Evolutionary conservation across 1,140 invertebrate species (phyloP), one percentile per base, ranked within the genome.

Genomic region (Belonocnema kinseyi): DNA sequence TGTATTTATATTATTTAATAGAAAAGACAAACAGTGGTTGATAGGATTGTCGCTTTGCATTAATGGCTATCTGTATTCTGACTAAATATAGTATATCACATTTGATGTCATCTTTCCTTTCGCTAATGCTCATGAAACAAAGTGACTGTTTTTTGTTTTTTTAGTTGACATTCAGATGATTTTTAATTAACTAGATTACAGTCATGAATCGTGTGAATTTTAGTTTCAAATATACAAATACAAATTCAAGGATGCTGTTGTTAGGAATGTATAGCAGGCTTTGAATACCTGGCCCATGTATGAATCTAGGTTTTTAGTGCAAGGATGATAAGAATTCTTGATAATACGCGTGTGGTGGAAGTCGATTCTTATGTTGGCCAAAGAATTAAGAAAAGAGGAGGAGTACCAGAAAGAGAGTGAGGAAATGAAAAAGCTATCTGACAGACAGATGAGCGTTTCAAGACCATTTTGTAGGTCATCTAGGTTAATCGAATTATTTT

Each of bases 401-500:
- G n/a, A n/a, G n/a, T 53, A 14, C 11, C 17, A 50, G 72, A 72
- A 61, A n/a, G 56, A 72, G 50, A 54, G 40, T 46, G 71, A 50
- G 53, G 74, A 51, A 79, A 12, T 53, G 12, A 77, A 58, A 77
- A 56, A 75, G 52, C 79, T 50, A 75, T 66, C 70, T 76, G 72
- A 78, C 83, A 81, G 77, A 82, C 87, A 77, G 78, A 75, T 84
- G 80, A 84, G 82, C 83, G 40, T 46, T 46, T 46, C 40, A 1
- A 40, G 61, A 40, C 61, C 40, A 87, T 88, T 88, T 84, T 17
- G 56, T 84, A 87, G 83, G 85, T 86, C 87, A 82, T 77, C 75
- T 90, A 89, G 85, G 81, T 79, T 87, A 88, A 84, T 75, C 78
- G 77, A 86, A 80, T 90, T 87, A 85, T 82, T 75, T 87, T 90